Evolutionary conservation across 1,140 invertebrate species (phyloP).

Genomic region (Nomia melanderi): DNA sequence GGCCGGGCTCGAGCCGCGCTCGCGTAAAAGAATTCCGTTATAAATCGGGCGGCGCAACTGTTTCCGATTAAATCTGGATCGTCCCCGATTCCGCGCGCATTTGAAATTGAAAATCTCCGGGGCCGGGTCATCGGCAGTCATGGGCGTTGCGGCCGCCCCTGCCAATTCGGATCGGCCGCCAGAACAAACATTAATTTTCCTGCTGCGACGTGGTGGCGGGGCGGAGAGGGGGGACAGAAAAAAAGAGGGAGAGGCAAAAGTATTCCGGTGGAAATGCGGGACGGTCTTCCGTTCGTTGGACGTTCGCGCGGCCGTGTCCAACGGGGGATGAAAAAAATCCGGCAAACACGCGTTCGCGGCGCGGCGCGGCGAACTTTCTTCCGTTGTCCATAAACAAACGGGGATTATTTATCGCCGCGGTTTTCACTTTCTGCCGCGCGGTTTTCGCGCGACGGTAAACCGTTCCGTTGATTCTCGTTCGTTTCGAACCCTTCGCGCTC

Average conservation of each 20-base stretch:
- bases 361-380: constrained; percentile 11
- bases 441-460: no score
- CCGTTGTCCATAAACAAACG: constrained; percentile 21
- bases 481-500: no score
- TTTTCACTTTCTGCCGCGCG: background rate
- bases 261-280: constrained; percentile 34
- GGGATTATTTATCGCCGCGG: constrained; percentile 10
- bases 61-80: constrained; percentile 9
- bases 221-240: no score
- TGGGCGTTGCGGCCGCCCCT: background rate
- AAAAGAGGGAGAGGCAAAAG: constrained; percentile 28
- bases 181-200: constrained; percentile 50
- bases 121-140: constrained; percentile 25
- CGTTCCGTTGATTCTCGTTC: no score
- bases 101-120: constrained; percentile 42
- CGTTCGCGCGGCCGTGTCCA: constrained; percentile 12
- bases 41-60: constrained; percentile 13
- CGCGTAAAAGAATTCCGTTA: constrained; percentile 17
- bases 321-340: constrained; percentile 30
- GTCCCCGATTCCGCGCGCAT: background rate
- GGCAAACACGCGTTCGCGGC: constrained; percentile 17
- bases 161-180: constrained; percentile 27
- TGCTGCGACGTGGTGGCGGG: background rate
- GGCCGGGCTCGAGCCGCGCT: background rate
- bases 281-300: constrained; percentile 39